These are phyloP conservation scores for Ciconia stormi DNA, from an alignment of 2,113 vertebrate species.

Conservation along the genomic window DNA sequence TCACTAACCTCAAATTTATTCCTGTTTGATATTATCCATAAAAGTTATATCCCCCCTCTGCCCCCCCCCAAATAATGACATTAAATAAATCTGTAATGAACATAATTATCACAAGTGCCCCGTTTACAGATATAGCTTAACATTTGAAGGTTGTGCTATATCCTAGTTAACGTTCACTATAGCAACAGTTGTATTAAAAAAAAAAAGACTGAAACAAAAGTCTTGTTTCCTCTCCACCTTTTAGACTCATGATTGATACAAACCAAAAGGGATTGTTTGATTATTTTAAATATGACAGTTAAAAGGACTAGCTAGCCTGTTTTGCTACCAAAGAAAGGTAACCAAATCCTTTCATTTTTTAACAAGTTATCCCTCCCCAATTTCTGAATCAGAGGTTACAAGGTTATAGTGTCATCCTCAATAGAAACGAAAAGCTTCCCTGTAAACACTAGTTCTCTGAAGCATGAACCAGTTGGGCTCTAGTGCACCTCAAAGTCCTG, in stretches of 20 bases:
- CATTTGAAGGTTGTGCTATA: background rate
- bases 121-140: background rate
- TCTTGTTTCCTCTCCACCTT: background rate
- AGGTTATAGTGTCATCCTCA: background rate
- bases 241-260: background rate
- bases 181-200: background rate
- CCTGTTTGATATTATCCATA: background rate
- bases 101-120: background rate
- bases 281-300: background rate
- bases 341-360: background rate
- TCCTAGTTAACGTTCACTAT: background rate
- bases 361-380: background rate
- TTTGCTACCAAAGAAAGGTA: background rate
- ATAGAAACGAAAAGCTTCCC: background rate
- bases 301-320: background rate
- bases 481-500: background rate
- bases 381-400: background rate
- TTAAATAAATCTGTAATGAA: background rate
- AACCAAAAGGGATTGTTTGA: too few species aligned
- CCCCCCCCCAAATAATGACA: background rate
- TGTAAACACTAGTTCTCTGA: background rate
- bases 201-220: background rate
- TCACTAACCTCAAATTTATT: background rate
- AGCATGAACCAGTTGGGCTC: background rate
- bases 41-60: background rate